Evolutionary conservation across 2,113 vertebrate genomes (phyloP).

Genomic region (Anthoscopus minutus): DNA sequence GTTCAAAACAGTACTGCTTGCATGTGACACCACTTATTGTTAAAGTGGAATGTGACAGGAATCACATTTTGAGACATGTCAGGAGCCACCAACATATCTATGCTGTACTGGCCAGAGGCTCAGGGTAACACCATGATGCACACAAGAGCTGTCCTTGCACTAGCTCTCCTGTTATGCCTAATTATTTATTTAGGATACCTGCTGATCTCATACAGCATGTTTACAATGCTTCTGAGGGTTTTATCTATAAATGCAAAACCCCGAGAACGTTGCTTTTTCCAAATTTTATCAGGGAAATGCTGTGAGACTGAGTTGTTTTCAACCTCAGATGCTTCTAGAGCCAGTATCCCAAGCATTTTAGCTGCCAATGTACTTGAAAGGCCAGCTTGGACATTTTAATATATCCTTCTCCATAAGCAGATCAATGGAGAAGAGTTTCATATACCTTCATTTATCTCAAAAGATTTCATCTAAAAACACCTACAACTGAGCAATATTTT

Average conservation of each 20-base stretch:
- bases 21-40: background rate
- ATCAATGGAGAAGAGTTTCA: background rate
- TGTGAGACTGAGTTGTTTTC: background rate
- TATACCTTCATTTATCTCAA: background rate
- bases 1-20: background rate
- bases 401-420: background rate
- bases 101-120: background rate
- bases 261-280: background rate
- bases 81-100: background rate
- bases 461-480: background rate
- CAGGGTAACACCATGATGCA: accelerated
- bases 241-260: background rate
- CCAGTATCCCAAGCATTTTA: background rate
- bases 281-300: background rate
- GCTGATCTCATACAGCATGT: background rate
- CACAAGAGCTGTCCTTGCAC: background rate
- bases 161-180: background rate
- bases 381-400: background rate
- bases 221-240: background rate
- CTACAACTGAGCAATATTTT: background rate
- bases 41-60: background rate
- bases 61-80: background rate
- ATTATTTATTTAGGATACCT: background rate
- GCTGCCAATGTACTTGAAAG: background rate
- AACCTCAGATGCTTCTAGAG: background rate